phyloP scores from a whole-genome alignment of 2,888 invertebrate genomes.

The Ariolimax columbianus region DNA sequence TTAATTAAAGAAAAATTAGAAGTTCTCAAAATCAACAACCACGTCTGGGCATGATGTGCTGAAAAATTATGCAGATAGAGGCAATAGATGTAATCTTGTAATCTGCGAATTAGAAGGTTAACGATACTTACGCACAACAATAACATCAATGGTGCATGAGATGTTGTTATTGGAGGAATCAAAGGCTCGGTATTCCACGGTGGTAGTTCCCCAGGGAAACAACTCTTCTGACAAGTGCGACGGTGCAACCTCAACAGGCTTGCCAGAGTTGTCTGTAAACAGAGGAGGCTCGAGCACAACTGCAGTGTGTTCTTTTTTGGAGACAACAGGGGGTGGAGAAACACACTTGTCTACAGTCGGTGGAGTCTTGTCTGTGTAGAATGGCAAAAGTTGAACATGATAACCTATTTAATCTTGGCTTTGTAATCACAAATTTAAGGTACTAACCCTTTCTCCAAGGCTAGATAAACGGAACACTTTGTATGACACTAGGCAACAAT shows the following conservation, averaged over 20 bases:
- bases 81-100: too few species aligned
- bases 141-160: conserved; percentile 83
- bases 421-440: neutral
- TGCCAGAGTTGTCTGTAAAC: conserved; percentile 82
- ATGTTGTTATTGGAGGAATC: conserved; percentile 83
- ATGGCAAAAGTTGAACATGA: neutral
- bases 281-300: conserved; percentile 82
- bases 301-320: conserved; percentile 60
- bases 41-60: too few species aligned
- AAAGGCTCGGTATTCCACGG: conserved; percentile 83
- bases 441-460: too few species aligned
- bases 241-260: conserved; percentile 69
- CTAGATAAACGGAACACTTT: too few species aligned
- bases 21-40: too few species aligned
- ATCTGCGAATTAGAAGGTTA: too few species aligned
- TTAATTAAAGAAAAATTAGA: too few species aligned
- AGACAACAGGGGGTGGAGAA: conserved; percentile 82
- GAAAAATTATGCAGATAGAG: too few species aligned
- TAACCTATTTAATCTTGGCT: neutral
- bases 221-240: conserved; percentile 78
- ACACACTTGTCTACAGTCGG: conserved; percentile 82
- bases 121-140: conserved; percentile 78
- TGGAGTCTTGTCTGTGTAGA: conserved; percentile 81
- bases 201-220: conserved; percentile 82
- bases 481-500: too few species aligned